Percentiles rank a stretch among this genome's conserved stretches.
Conservation (phyloP, 2,888 invertebrate genomes). For the Hoplodrina blanda region DNA sequence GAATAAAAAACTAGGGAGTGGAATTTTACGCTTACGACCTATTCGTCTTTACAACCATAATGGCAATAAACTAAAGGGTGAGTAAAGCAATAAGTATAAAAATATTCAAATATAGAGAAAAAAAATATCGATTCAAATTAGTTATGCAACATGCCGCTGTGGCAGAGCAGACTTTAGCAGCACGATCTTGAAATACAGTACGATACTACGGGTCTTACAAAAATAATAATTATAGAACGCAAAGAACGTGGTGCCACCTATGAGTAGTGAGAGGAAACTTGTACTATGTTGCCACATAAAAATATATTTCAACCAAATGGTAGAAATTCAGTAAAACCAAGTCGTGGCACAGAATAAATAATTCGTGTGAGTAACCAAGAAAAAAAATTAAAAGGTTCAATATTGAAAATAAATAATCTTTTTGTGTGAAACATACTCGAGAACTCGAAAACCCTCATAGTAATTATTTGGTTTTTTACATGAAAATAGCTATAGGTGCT, state of each 20-base stretch:
- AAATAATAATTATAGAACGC: slow-evolving; percentile 8
- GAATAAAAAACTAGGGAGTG: background rate
- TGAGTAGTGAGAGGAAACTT: slow-evolving; percentile 9
- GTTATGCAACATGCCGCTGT: slow-evolving; percentile 60
- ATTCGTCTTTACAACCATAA: background rate
- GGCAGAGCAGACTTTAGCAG: slow-evolving; percentile 50
- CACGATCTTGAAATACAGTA: slow-evolving; percentile 49
- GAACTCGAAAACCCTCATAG: no score
- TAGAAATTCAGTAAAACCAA: slow-evolving; percentile 32
- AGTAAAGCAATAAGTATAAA: background rate
- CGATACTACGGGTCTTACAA: slow-evolving; percentile 6
- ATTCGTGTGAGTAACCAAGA: no score
- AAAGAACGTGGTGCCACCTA: slow-evolving; percentile 58
- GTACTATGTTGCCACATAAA: slow-evolving; percentile 39
- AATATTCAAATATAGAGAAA: slow-evolving; percentile 25
- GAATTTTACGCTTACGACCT: background rate
- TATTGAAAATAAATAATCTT: no score
- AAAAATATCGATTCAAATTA: slow-evolving; percentile 60
- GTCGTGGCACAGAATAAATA: background rate
- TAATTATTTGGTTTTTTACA: no score
- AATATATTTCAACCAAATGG: slow-evolving; percentile 19
- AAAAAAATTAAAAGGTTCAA: no score
- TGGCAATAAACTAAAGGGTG: background rate
- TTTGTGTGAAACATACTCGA: no score
- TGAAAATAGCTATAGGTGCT: no score